Percentiles rank a stretch among this genome's conserved stretches.
phyloP scores from a whole-genome alignment of 2,113 vertebrate genomes.

The Pelecanoides urinatrix region DNA sequence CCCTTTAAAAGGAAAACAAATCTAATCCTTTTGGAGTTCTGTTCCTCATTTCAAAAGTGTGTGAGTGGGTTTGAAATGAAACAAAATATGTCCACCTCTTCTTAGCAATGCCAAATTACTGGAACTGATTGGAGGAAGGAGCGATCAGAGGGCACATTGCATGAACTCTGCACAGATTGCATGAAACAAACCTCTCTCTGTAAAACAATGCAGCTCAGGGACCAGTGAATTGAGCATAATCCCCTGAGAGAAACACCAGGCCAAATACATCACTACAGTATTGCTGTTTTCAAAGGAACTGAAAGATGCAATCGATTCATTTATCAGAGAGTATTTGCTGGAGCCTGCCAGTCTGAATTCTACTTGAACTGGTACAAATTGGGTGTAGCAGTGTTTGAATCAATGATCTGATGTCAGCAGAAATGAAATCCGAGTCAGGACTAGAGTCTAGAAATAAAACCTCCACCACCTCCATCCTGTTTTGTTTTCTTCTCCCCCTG shows the following conservation, averaged over 20 bases:
- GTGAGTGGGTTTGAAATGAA: constrained; percentile 45
- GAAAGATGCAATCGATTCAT: background rate
- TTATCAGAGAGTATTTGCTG: background rate
- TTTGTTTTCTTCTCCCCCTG: background rate
- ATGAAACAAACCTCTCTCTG: background rate
- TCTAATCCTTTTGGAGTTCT: constrained; percentile 44
- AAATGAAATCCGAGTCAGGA: background rate
- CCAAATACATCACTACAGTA: background rate
- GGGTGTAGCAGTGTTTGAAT: background rate
- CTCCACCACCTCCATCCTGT: background rate
- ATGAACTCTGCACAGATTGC: background rate
- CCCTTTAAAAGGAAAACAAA: constrained; percentile 47
- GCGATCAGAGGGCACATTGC: background rate
- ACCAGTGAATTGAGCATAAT: background rate
- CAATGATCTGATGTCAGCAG: background rate
- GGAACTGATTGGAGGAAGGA: constrained; percentile 7
- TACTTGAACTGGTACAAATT: background rate
- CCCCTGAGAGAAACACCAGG: background rate
- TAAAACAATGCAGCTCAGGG: background rate
- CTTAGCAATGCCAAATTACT: constrained; percentile 1
- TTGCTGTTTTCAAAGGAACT: background rate
- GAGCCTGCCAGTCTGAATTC: background rate
- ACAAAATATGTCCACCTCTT: constrained; percentile 46
- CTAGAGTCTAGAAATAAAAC: background rate
- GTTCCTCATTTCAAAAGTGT: constrained; percentile 44